Evolutionary conservation across 2,797 vertebrate genomes (phyloP).

Genomic region (Lepilemur septentrionalis): DNA sequence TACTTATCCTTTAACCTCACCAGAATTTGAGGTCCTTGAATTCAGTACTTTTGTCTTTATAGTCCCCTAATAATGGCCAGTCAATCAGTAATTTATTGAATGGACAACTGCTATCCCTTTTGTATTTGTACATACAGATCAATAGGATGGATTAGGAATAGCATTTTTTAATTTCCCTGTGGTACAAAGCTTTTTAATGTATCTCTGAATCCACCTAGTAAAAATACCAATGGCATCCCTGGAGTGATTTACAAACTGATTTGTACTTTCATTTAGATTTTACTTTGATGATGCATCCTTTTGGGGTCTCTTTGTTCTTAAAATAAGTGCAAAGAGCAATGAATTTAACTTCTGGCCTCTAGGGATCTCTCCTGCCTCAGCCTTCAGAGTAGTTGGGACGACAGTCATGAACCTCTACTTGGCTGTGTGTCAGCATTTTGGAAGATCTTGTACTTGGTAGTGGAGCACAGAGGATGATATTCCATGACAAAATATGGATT

Average conservation of each 20-base stretch:
- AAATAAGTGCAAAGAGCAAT: slow-evolving; percentile 14
- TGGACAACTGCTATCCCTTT: background rate
- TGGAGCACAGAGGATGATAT: background rate
- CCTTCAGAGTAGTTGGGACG: background rate
- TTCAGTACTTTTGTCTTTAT: background rate
- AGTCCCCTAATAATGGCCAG: background rate
- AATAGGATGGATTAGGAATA: background rate
- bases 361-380: background rate
- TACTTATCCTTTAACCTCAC: background rate
- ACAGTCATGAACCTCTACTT: background rate
- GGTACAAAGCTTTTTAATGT: background rate
- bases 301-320: slow-evolving; percentile 28
- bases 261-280: slow-evolving; percentile 36
- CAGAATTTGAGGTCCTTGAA: background rate
- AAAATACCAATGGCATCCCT: slow-evolving; percentile 16
- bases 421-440: background rate
- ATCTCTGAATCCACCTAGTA: background rate
- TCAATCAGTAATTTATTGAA: background rate
- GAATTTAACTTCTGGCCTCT: background rate
- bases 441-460: background rate
- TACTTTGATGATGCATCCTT: background rate
- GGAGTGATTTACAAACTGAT: background rate
- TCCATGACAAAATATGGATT: background rate
- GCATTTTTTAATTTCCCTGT: background rate
- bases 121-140: background rate